Percentiles rank a stretch among this genome's conserved stretches.
Evolutionary conservation across 2,888 invertebrate species (phyloP).

Genomic region (Eupeodes latifasciatus): DNA sequence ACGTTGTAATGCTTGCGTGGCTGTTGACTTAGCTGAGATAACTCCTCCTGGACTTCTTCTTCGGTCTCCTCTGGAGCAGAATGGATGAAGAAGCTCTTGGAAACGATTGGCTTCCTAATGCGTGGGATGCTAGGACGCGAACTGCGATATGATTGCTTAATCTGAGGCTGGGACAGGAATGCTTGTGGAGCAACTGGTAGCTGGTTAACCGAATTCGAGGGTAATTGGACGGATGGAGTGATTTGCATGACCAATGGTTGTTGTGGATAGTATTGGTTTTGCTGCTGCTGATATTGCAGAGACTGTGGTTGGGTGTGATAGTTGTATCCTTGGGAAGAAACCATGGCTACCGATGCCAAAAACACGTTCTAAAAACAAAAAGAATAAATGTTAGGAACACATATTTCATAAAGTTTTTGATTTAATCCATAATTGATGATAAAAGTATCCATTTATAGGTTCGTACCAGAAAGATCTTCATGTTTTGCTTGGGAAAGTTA

Average conservation of each 20-base stretch:
- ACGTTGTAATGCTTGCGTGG: slow-evolving; percentile 83
- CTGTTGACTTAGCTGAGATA: slow-evolving; percentile 80
- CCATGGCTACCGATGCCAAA: slow-evolving; percentile 65
- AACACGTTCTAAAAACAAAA: slow-evolving; percentile 61
- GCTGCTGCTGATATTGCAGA: slow-evolving; percentile 74
- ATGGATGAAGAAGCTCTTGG: slow-evolving; percentile 83
- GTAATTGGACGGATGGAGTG: slow-evolving; percentile 57
- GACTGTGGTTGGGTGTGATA: slow-evolving; percentile 36
- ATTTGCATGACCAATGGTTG: slow-evolving; percentile 66
- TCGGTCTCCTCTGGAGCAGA: slow-evolving; percentile 83
- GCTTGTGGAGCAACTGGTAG: slow-evolving; percentile 31
- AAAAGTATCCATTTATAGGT: slow-evolving; percentile 40
- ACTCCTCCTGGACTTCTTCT: slow-evolving; percentile 81
- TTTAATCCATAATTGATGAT: background rate
- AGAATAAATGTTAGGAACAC: slow-evolving; percentile 27
- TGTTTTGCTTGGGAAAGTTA: slow-evolving; percentile 80
- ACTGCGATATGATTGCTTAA: slow-evolving; percentile 77
- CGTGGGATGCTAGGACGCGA: slow-evolving; percentile 77
- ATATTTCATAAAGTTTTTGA: background rate
- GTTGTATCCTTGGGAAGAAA: slow-evolving; percentile 66
- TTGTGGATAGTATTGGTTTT: slow-evolving; percentile 62
- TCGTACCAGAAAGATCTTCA: slow-evolving; percentile 83
- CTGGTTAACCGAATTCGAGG: slow-evolving; percentile 26
- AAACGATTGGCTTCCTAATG: slow-evolving; percentile 81
- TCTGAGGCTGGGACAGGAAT: slow-evolving; percentile 60